Evolutionary conservation across 2,888 invertebrate genomes (phyloP).

Genomic region (Polyommatus iphigenia): DNA sequence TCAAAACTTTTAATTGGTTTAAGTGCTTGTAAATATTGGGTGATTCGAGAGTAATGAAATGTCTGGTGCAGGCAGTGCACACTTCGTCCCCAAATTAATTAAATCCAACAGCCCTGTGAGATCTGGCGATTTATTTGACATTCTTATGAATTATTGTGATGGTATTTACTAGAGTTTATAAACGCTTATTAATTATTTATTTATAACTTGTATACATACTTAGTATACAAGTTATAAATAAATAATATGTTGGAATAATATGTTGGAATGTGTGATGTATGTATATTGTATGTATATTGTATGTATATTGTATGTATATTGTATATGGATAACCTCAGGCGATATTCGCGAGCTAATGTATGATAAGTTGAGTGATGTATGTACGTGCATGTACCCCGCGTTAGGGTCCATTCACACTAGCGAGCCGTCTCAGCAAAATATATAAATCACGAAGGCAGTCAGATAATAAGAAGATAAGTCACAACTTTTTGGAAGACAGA

Average conservation of each 20-base stretch:
- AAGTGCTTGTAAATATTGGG: not conserved
- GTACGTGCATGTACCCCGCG: not conserved
- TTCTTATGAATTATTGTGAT: not conserved
- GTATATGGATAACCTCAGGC: not conserved
- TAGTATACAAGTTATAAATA: too few relatives aligned
- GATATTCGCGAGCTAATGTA: conserved; percentile 12
- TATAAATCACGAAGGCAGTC: too few relatives aligned
- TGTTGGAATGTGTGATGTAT: not conserved
- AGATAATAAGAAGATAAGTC: too few relatives aligned
- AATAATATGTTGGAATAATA: too few relatives aligned
- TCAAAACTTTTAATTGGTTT: not conserved
- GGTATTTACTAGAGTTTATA: not conserved
- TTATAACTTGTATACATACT: too few relatives aligned
- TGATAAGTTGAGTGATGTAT: conserved; percentile 2
- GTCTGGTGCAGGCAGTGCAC: not conserved
- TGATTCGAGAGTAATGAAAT: not conserved
- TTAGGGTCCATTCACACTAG: not conserved
- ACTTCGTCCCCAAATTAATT: not conserved
- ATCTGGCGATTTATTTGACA: not conserved
- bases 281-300: too few relatives aligned
- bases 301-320: not conserved
- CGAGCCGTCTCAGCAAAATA: not conserved
- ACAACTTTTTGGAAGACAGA: too few relatives aligned
- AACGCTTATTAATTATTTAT: too few relatives aligned
- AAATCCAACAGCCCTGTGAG: not conserved